Conservation (phyloP, 2,797 vertebrate species). For the Brotula barbata region DNA sequence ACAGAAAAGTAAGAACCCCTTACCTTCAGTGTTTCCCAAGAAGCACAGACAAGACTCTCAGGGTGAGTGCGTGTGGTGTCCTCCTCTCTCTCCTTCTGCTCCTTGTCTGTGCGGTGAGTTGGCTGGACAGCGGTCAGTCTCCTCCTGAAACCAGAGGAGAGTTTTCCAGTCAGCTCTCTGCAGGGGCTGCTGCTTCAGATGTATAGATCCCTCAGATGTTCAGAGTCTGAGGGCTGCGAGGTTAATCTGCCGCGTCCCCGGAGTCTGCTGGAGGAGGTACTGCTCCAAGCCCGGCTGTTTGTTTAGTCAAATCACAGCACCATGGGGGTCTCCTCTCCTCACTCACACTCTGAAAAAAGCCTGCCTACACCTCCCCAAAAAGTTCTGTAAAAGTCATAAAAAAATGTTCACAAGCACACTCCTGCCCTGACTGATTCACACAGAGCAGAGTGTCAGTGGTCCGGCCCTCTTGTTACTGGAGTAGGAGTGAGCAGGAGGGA, state of each 20-base stretch:
- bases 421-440: constrained; percentile 62
- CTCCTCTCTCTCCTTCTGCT: constrained; percentile 16
- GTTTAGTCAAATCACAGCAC: constrained; percentile 79
- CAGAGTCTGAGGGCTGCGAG: constrained; percentile 56
- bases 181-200: constrained; percentile 63
- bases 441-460: constrained; percentile 60
- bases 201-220: constrained; percentile 75
- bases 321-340: constrained; percentile 57
- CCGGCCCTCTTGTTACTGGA: constrained; percentile 51
- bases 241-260: constrained; percentile 73
- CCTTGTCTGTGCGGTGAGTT: constrained; percentile 41
- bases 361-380: constrained; percentile 44
- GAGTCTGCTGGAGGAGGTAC: constrained; percentile 67
- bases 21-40: constrained; percentile 68
- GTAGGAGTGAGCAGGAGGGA: constrained; percentile 33
- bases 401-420: constrained; percentile 32
- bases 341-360: constrained; percentile 57
- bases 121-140: constrained; percentile 29
- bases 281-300: constrained; percentile 71
- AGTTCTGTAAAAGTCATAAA: constrained; percentile 48
- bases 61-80: constrained; percentile 9
- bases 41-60: constrained; percentile 44
- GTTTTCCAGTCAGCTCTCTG: constrained; percentile 55
- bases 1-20: constrained; percentile 47
- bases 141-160: constrained; percentile 53